Evolutionary conservation across 2,888 invertebrate genomes (phyloP).

Genomic region (Herminia tarsipennalis): DNA sequence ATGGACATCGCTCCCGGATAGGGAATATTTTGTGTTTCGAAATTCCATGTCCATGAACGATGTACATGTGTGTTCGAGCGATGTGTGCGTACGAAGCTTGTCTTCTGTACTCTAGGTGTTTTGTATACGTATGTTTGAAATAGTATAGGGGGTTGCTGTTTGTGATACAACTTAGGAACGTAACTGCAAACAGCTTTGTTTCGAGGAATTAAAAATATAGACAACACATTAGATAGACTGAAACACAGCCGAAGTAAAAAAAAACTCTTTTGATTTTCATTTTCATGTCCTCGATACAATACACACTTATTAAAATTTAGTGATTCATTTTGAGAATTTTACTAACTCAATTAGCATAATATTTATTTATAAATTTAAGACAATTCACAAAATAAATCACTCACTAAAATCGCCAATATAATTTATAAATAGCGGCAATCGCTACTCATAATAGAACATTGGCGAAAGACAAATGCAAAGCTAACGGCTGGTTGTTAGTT

Average conservation of each 20-base stretch:
- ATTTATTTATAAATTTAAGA: neutral
- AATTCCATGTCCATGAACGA: too few species aligned
- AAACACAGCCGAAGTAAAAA: neutral
- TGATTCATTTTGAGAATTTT: conserved; percentile 19
- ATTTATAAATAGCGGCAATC: conserved; percentile 16
- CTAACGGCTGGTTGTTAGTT: conserved; percentile 51
- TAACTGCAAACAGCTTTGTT: conserved; percentile 26
- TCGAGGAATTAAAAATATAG: conserved; percentile 21
- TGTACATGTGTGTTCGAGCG: too few species aligned
- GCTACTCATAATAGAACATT: conserved; percentile 35
- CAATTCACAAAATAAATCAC: conserved; percentile 27
- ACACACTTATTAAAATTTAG: conserved; percentile 20
- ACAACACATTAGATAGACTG: neutral
- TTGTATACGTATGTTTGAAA: too few species aligned
- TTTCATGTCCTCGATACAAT: conserved; percentile 26
- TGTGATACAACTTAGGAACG: conserved; percentile 36
- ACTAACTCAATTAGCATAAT: neutral
- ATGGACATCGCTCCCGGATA: too few species aligned
- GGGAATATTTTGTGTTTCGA: too few species aligned
- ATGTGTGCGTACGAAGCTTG: too few species aligned
- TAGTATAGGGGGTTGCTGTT: conserved; percentile 25
- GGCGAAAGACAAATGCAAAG: conserved; percentile 47
- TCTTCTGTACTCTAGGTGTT: too few species aligned
- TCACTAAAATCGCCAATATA: conserved; percentile 16
- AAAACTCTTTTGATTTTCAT: neutral